Evolutionary conservation across 37 sponge, comb jelly and placozoan genomes (phyloP).

Genomic region (Axinella damicornis): DNA sequence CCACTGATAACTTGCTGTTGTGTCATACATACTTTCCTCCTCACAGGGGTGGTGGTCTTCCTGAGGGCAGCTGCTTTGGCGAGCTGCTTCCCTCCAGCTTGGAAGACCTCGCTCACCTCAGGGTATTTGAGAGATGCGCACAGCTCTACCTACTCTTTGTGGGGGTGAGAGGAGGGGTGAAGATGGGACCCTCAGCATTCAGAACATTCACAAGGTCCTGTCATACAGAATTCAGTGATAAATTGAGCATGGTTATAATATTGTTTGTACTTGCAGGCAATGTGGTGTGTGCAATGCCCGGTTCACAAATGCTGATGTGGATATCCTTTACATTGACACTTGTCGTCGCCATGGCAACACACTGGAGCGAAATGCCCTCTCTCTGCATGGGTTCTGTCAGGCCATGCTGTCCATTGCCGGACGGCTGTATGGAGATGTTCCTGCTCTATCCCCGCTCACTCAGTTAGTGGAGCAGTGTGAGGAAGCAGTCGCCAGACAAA

Average conservation of each 20-base stretch:
- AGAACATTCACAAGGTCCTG: conserved; percentile 5
- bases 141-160: background rate
- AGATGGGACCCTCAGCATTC: conserved; percentile 14
- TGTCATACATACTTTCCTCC: too few relatives aligned
- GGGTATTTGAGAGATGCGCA: conserved; percentile 10
- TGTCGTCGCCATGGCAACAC: background rate
- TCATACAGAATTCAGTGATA: too few relatives aligned
- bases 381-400: background rate
- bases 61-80: background rate
- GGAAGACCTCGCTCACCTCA: background rate
- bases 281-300: background rate
- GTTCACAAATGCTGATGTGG: background rate
- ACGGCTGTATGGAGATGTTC: too few relatives aligned
- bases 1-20: background rate
- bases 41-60: background rate
- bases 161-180: conserved; percentile 9
- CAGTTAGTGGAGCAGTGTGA: too few relatives aligned
- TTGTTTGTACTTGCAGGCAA: conserved; percentile 3
- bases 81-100: background rate
- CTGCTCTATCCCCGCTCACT: too few relatives aligned
- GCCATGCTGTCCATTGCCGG: too few relatives aligned
- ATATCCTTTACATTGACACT: background rate
- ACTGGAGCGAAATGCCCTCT: background rate
- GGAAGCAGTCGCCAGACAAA: too few relatives aligned
- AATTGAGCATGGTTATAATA: background rate